Base-by-base conservation (phyloP, 2,797 vertebrate species). In the Catharus ustulatus region DNA sequence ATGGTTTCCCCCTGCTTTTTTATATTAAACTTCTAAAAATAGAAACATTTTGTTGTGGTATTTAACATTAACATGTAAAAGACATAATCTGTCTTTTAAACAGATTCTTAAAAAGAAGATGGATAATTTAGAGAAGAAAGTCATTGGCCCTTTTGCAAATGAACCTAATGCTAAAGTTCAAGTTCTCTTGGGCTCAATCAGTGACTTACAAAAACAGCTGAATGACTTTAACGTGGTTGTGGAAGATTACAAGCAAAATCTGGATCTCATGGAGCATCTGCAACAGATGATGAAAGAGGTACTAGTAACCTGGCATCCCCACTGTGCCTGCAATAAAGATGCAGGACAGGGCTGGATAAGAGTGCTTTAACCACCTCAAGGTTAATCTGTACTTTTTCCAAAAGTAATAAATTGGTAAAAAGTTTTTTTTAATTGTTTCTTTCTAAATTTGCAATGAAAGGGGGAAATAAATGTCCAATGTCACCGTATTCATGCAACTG, bases 241-340 rank as follows among this genome's bases (percentile, higher is more conserved):
- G 59, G 96, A 98, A 29, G 98, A 99, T 85, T 99, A 99, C 93
- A 98, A 97, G 64, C 98, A 98, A 82, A 98, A 98, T 55, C 97
- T 99, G 92, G 98, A 98, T 79, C 97, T 98, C 94, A 98, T 95
- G 24, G 98, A 98, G 92, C 98, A 97, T 32, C 98, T 99, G 71
- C 99, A 99, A 43, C 98, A 98, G 49, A 97, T 99, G 90, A 98
- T 98, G 96, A 98, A 99, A 89, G 98, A 99, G 98, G 99, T 99
- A 97, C 32, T 67, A 40, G 19, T 61, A 93, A 84, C 9, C 27
- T 22, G 36, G 75, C 46, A 84, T 57, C 16, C 20, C 13, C 23
- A 11, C 13, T 43, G 36, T 72, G 64, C 12, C 27, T 68, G 22
- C 71, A 52, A 42, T 45, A 73, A 38, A 46, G 30, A 66, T 42